Evolutionary conservation across 2,113 vertebrate species (phyloP), one percentile per base, ranked within the genome.

Genomic region (Brienomyrus longianalis): DNA sequence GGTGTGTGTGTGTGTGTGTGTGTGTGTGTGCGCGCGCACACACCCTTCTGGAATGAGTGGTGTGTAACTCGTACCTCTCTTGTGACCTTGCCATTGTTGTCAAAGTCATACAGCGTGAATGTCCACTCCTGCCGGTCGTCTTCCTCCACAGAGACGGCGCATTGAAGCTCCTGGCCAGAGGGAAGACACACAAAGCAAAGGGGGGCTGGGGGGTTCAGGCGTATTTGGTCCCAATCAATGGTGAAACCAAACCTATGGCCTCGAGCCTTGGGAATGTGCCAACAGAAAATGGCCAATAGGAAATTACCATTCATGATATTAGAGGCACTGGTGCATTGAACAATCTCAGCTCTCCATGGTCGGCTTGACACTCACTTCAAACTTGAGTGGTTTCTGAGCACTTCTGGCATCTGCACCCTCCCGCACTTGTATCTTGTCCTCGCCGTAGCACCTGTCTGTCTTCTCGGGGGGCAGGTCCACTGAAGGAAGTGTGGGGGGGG

Each of bases 31-130:
- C 1, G 52, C 1, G 13, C n/a, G 23, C 2, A 17, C 19, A 1
- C 7, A 43, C 39, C 8, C 11, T 9, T 56, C 39, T 2, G 13
- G 77, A 19, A 35, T 43, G 7, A 27, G 54, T 13, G 62, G 27
- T 1, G 62, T 5, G n/a, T 31, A 43, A 45, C 80, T 88, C 94
- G 96, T 96, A 99, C 98, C 97, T 99, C 98, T 11, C 98, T 96
- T n/a, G 98, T 99, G 93, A 99, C 98, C 97, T 98, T 98, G 93
- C 98, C 98, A 1, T 97, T 99, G 96, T 99, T 99, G 96, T 99
- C 98, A 91, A 99, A 99, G 96, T 99, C 98, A 6, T 99, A 99
- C 35, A 99, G 96, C 15, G 98, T 99, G 94, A 99, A 99, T 89
- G 98, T 99, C 98, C 98, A 99, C 93, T 99, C 98, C 94, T 99